phyloP scores from a whole-genome alignment of 2,797 vertebrate genomes.

The Phrynocephalus vlangalii region DNA sequence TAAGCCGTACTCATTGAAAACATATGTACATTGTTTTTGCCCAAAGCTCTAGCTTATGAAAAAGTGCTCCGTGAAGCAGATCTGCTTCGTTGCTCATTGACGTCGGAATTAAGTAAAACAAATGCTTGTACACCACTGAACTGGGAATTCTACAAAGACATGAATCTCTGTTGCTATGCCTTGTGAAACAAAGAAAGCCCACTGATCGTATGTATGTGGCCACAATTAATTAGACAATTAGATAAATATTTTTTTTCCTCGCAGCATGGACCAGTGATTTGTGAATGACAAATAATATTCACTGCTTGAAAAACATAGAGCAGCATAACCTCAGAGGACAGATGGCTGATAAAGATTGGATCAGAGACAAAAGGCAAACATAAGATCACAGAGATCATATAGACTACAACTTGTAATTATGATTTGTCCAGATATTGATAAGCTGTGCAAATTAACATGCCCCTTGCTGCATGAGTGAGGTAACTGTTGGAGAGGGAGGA shows the following conservation, averaged over 20 bases:
- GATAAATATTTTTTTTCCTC: conserved; percentile 24
- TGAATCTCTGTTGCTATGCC: conserved; percentile 27
- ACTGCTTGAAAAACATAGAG: neutral
- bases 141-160: conserved; percentile 10
- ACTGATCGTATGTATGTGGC: conserved; percentile 35
- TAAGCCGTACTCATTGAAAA: neutral
- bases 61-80: conserved; percentile 13
- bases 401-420: conserved; percentile 27
- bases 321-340: neutral
- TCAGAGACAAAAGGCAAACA: neutral
- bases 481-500: fast-evolving
- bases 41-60: neutral
- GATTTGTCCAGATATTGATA: conserved; percentile 11
- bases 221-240: conserved; percentile 62
- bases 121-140: conserved; percentile 36
- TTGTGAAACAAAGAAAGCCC: conserved; percentile 37
- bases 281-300: conserved; percentile 22
- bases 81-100: conserved; percentile 26
- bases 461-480: conserved; percentile 17
- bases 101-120: conserved; percentile 42
- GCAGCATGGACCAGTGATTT: neutral
- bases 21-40: neutral
- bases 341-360: conserved; percentile 27
- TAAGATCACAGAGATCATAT: conserved; percentile 8
- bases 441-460: conserved; percentile 11